A percentile compares a stretch with the other conserved stretches of the same genome.
Evolutionary conservation across 2,888 invertebrate species (phyloP).

Genomic region (Aspidapion aeneum): DNA sequence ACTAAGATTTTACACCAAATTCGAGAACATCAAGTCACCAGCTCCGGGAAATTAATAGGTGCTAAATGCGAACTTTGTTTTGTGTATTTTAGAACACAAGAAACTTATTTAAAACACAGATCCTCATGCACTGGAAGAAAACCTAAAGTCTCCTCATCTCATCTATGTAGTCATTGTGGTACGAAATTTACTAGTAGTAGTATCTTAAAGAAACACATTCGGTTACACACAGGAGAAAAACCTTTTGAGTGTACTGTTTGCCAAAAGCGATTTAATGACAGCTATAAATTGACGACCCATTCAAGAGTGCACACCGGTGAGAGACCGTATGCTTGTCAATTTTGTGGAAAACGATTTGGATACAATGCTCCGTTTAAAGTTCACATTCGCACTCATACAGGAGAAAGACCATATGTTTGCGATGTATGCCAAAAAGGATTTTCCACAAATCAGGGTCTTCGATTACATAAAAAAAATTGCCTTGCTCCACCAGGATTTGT

Average conservation of each 20-base stretch:
- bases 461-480: too few relatives aligned
- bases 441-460: conserved; percentile 44
- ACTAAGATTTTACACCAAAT: conserved; percentile 36
- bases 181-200: conserved; percentile 36
- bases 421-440: conserved; percentile 37
- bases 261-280: conserved; percentile 52
- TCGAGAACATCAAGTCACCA: conserved; percentile 46
- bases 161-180: conserved; percentile 39
- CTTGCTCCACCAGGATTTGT: too few relatives aligned
- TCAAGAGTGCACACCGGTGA: conserved; percentile 41
- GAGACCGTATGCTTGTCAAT: conserved; percentile 41
- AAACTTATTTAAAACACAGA: conserved; percentile 49
- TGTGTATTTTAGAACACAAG: conserved; percentile 36
- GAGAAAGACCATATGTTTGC: conserved; percentile 40
- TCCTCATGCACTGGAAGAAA: conserved; percentile 37
- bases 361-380: conserved; percentile 37
- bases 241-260: conserved; percentile 42
- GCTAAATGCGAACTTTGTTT: conserved; percentile 41
- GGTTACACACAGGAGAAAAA: conserved; percentile 51
- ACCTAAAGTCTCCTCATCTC: conserved; percentile 23
- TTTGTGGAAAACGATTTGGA: conserved; percentile 44
- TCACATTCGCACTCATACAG: conserved; percentile 37
- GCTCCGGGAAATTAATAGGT: conserved; percentile 46
- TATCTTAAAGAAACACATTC: conserved; percentile 26
- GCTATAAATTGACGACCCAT: conserved; percentile 35